Base-by-base conservation (phyloP, 1,140 invertebrate species). In the Brachionus calyciflorus region DNA sequence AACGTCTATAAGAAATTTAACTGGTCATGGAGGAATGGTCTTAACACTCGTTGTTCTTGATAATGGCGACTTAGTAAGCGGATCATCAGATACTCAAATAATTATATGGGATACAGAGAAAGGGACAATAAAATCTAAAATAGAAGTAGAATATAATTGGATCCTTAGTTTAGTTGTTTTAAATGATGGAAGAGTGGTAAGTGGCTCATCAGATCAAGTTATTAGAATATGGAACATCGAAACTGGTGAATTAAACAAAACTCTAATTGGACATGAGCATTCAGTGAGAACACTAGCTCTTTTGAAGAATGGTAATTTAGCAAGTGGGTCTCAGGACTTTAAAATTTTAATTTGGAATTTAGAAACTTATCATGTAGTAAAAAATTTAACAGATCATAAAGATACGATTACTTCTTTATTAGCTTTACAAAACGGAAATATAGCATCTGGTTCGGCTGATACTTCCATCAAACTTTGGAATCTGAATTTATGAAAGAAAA, bases 221-320 rank as follows among this genome's bases (percentile, higher is more conserved):
- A 70, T 70, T 28, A 12, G 44, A 49, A 51, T 70, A 28, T 70
- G 68, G 68, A 44, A 70, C 30, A 21, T 49, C 3, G 19, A 51
- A 17, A 70, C 24, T 49, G 68, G 44, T 40, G 28, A 70, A 70
- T 30, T 70, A 6, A 49, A 49, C 2, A 70, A 49, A 28, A 70
- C 68, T 30, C 48, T 70, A 49, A 48, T 70, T 28, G 68, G 68
- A 14, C 68, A 70, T 70, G 40, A 65, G 19, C 60, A 65, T 41
- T 41, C 60, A 21, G 60, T 65, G 19, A 3, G 40, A 65, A 7
- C 60, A 9, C 17, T 65, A 41, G 40, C 60, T 12, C 19, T 24
- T 17, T 65, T 65, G 21, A n/a, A 7, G 2, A 65, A 65, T 44
- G 37, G 37, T 17, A 44, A 41, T 65, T 26, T 65, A 33, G 60